Conservation (phyloP, 1,140 invertebrate genomes). For the Diprion similis region DNA sequence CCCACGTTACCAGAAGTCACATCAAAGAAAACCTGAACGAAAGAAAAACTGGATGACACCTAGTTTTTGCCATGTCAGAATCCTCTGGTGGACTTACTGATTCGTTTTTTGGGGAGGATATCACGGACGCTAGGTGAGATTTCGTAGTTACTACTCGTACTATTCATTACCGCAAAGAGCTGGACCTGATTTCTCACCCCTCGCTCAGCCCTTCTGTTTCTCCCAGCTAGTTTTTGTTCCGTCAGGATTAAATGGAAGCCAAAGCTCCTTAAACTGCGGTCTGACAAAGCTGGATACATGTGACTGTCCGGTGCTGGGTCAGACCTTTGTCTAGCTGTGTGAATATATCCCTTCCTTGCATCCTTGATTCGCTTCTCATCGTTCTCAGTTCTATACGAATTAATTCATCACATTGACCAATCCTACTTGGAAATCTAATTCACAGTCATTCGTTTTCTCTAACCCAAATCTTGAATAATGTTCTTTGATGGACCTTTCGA, state of each 20-base stretch:
- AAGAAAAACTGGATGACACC: too few relatives aligned
- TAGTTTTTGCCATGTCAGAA: too few relatives aligned
- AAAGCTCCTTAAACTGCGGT: conserved; percentile 63
- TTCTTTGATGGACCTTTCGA: too few relatives aligned
- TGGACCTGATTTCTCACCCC: not conserved
- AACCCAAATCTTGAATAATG: too few relatives aligned
- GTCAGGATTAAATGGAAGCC: conserved; percentile 58
- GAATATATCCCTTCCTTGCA: conserved; percentile 1
- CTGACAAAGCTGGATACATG: conserved; percentile 60
- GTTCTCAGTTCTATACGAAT: not conserved
- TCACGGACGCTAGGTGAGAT: too few relatives aligned
- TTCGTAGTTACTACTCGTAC: not conserved
- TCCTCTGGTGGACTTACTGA: too few relatives aligned
- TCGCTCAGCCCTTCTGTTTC: not conserved
- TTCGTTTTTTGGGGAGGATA: too few relatives aligned
- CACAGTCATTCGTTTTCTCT: too few relatives aligned
- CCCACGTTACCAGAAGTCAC: too few relatives aligned
- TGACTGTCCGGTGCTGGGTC: conserved; percentile 30
- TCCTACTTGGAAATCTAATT: too few relatives aligned
- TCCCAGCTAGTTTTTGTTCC: conserved; percentile 57
- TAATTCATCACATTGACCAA: not conserved
- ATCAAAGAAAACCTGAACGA: too few relatives aligned
- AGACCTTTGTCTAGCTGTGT: not conserved
- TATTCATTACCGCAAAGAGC: not conserved
- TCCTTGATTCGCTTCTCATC: not conserved